Base-by-base conservation (phyloP, 2,888 invertebrate species). In the Aricia artaxerxes region DNA sequence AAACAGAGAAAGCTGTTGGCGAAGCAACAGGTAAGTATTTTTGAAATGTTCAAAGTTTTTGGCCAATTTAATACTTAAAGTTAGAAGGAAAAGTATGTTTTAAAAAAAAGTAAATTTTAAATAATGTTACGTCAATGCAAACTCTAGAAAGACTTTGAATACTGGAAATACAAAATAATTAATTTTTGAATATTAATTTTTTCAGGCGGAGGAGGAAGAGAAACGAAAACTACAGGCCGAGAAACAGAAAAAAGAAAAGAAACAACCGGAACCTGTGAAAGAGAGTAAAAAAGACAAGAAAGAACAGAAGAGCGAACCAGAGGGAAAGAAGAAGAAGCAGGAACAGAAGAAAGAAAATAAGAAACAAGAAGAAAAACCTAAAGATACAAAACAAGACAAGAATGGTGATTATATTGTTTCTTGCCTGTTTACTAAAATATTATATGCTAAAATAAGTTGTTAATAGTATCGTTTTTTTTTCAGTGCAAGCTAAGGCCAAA, bases 1-100 rank as follows among this genome's bases (percentile, higher is more conserved):
- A 94, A 94, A 79, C 94, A 94, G 81, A 83, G 90, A 82, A 93
- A 91, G 44, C 81, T 88, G 72, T 84, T 94, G 3, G 93, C 92
- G 1, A 92, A 91, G 72, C 91, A 92, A 85, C 91, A 92, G 90
- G 92, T 90, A 78, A 31, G 35, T 78, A 24, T 24, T 38, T 44
- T 69, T 57, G 2, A 53, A 2, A 11, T 53, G 53, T 53, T 11
- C 53, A 24, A 24, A 24, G 24, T 24, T 24, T 24, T 24, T 24
- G 24, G 24, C 24, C 24, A 24, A 24, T 24, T 24, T 24, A 24
- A 24, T 24, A 24, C 24, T 24, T 24, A 24, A 24, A 24, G 24
- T 24, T 24, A 24, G 24, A 24, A 24, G 38, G 40, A 40, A 40
- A 40, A 40, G 24, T 24, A 24, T n/a, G 24, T 6, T 40, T 40